Conservation (phyloP, 2,113 vertebrate genomes). For the Stegostoma tigrinum region DNA sequence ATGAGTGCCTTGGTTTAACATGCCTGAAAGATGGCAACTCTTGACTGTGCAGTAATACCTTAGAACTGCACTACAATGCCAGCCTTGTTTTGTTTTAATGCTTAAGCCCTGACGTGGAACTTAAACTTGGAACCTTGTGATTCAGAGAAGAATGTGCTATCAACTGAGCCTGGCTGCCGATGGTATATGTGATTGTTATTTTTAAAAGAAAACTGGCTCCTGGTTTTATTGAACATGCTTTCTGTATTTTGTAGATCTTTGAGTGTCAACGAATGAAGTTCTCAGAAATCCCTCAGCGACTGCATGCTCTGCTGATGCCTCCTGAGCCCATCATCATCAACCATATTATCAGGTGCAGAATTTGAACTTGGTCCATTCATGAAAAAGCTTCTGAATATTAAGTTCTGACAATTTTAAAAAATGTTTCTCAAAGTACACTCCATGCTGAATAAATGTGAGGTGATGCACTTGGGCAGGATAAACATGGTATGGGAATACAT, state of each 20-base stretch:
- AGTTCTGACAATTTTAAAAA: background rate
- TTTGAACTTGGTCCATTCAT: background rate
- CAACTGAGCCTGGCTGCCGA: background rate
- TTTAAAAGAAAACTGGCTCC: background rate
- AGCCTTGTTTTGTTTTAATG: background rate
- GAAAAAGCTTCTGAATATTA: background rate
- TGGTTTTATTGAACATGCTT: background rate
- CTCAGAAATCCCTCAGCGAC: conserved; percentile 77
- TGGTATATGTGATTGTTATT: background rate
- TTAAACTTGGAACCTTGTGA: background rate
- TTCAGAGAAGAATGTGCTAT: background rate
- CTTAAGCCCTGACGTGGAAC: background rate
- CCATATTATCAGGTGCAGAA: conserved; percentile 86
- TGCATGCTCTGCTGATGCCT: conserved; percentile 95
- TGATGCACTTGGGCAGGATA: too few species aligned
- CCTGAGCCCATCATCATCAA: conserved; percentile 99
- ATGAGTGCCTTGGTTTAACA: background rate
- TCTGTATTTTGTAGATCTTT: conserved; percentile 61
- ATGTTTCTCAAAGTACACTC: background rate
- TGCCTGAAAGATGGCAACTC: background rate
- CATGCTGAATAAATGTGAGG: too few species aligned
- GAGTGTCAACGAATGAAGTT: conserved; percentile 83
- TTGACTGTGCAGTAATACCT: background rate
- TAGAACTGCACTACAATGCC: background rate
- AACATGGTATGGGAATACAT: too few species aligned